phyloP scores from a whole-genome alignment of 2,888 invertebrate genomes.

The Drosophila cognata region DNA sequence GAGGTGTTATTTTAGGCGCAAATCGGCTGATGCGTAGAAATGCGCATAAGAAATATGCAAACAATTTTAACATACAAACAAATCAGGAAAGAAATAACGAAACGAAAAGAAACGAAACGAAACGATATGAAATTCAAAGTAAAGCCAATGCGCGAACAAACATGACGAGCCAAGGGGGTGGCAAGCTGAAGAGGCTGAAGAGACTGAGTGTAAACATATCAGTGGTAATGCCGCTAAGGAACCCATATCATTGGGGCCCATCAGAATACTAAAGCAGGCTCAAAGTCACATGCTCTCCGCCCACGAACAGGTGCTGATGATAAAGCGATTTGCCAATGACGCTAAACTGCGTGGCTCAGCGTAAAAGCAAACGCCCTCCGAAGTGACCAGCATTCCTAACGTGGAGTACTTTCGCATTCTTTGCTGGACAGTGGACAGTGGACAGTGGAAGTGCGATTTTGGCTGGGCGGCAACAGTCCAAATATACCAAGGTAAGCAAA shows the following conservation, averaged over 20 bases:
- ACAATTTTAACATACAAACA: conserved; percentile 48
- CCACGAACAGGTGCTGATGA: conserved; percentile 64
- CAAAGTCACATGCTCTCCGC: background rate
- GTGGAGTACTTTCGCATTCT: conserved; percentile 29
- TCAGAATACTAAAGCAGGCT: conserved; percentile 36
- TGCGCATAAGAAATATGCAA: conserved; percentile 69
- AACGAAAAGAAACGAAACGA: conserved; percentile 1
- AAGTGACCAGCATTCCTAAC: conserved; percentile 37
- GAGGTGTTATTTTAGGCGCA: conserved; percentile 57
- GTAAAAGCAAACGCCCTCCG: conserved; percentile 34
- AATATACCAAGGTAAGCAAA: conserved; percentile 46
- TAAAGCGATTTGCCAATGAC: conserved; percentile 61
- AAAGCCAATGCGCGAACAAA: background rate
- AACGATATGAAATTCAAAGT: conserved; percentile 3
- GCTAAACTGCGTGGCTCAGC: conserved; percentile 61
- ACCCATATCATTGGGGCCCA: conserved; percentile 35
- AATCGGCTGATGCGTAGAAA: conserved; percentile 53
- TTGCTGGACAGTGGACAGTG: background rate
- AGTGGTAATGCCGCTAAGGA: conserved; percentile 55
- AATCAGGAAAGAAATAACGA: conserved; percentile 5
- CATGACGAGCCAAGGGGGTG: background rate
- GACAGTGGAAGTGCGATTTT: background rate
- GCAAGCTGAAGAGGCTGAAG: conserved; percentile 15
- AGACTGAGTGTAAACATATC: conserved; percentile 63
- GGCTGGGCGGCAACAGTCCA: background rate